A percentile compares a stretch with the other conserved stretches of the same genome.
Evolutionary conservation across 2,797 vertebrate species (phyloP).

Genomic region (Sus cebifrons): DNA sequence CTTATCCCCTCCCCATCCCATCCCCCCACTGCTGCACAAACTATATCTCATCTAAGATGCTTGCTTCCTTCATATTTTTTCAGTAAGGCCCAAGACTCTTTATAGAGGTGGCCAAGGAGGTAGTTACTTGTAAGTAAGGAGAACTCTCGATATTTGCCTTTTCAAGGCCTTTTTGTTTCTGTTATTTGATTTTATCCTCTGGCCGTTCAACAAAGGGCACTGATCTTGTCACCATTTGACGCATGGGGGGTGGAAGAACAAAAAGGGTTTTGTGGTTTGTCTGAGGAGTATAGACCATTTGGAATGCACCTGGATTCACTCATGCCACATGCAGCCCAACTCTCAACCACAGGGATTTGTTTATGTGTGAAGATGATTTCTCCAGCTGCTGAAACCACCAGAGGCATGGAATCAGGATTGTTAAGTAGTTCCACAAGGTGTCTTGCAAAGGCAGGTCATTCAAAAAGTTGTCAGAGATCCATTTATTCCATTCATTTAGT

Average conservation of each 20-base stretch:
- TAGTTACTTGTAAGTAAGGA: not conserved
- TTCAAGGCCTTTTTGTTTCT: not conserved
- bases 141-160: not conserved
- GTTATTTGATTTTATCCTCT: not conserved
- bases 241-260: not conserved
- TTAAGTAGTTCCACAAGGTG: not conserved
- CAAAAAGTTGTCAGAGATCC: not conserved
- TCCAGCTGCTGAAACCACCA: not conserved
- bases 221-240: not conserved
- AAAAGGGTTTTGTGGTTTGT: not conserved
- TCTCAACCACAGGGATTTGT: not conserved
- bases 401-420: not conserved
- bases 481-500: not conserved
- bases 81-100: not conserved
- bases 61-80: not conserved
- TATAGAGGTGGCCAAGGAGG: not conserved
- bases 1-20: not conserved
- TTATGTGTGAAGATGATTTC: not conserved
- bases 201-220: not conserved
- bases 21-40: not conserved
- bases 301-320: not conserved
- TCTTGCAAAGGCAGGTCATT: not conserved
- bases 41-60: not conserved
- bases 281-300: not conserved
- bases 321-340: rapidly evolving